Evolutionary conservation across 2,797 vertebrate species (phyloP).

Genomic region (Rhynchonycteris naso): DNA sequence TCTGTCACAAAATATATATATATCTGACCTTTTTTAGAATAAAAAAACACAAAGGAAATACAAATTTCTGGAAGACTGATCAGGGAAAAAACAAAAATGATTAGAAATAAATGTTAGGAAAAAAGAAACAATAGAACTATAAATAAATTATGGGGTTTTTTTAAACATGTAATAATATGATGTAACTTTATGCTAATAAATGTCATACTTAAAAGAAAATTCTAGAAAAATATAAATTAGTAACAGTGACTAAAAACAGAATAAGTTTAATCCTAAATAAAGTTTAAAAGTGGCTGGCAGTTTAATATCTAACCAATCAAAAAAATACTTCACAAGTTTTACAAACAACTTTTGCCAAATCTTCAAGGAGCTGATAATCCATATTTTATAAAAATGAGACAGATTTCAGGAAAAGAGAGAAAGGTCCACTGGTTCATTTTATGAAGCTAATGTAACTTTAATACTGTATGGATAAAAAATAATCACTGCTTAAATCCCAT

Average conservation of each 20-base stretch:
- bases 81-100: neutral
- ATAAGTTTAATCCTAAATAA: neutral
- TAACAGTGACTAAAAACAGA: neutral
- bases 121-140: neutral
- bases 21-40: too few species aligned
- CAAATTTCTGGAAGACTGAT: neutral
- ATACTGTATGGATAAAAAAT: neutral
- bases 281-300: neutral
- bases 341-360: neutral
- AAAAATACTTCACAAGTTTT: neutral
- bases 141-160: neutral
- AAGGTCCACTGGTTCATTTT: slow-evolving; percentile 4
- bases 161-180: neutral
- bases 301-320: neutral
- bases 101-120: neutral
- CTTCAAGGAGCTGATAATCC: neutral
- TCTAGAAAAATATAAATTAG: slow-evolving; percentile 10
- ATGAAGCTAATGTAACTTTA: neutral
- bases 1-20: too few species aligned
- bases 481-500: neutral
- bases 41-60: neutral
- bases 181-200: neutral
- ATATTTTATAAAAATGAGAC: neutral
- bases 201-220: slow-evolving; percentile 20
- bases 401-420: slow-evolving; percentile 17